Percentiles rank a stretch among this genome's conserved stretches.
phyloP scores from a whole-genome alignment of 1,140 invertebrate species.

The Tachypleus tridentatus region DNA sequence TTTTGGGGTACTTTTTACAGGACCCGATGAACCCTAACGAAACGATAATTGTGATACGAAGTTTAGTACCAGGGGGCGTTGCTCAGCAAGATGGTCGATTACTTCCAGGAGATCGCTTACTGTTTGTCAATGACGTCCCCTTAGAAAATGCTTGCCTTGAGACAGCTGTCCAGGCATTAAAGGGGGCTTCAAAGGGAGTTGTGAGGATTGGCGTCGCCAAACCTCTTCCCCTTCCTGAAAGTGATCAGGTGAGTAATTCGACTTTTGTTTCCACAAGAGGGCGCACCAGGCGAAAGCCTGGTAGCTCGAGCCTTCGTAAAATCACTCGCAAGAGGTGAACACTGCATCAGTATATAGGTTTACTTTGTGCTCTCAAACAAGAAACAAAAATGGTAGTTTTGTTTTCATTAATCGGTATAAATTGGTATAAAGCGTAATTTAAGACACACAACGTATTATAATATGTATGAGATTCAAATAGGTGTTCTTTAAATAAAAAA shows the following conservation, averaged over 20 bases:
- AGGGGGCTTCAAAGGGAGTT: slow-evolving; percentile 79
- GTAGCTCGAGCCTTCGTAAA: too few relatives aligned
- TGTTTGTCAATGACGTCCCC: slow-evolving; percentile 91
- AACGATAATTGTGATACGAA: slow-evolving; percentile 96
- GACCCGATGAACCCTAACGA: slow-evolving; percentile 89
- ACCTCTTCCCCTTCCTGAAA: slow-evolving; percentile 73
- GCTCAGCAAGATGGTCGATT: slow-evolving; percentile 88
- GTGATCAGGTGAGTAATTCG: slow-evolving; percentile 5
- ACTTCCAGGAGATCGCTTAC: slow-evolving; percentile 89
- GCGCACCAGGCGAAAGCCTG: too few relatives aligned
- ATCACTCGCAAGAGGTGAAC: too few relatives aligned
- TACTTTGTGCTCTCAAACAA: too few relatives aligned
- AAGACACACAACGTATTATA: too few relatives aligned
- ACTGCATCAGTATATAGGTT: too few relatives aligned
- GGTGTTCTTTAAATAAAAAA: too few relatives aligned
- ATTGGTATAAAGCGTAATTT: too few relatives aligned
- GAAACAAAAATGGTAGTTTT: too few relatives aligned
- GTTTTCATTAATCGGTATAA: too few relatives aligned
- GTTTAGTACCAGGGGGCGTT: slow-evolving; percentile 91
- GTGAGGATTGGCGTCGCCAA: slow-evolving; percentile 95
- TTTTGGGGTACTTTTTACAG: slow-evolving; percentile 36
- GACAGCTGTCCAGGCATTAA: slow-evolving; percentile 82
- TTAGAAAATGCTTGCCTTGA: slow-evolving; percentile 91
- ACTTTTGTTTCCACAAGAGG: too few relatives aligned
- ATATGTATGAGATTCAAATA: too few relatives aligned